A percentile compares a stretch with the other conserved stretches of the same genome.
phyloP scores from a whole-genome alignment of 2,888 invertebrate species.

The Stenoptilia bipunctidactyla region DNA sequence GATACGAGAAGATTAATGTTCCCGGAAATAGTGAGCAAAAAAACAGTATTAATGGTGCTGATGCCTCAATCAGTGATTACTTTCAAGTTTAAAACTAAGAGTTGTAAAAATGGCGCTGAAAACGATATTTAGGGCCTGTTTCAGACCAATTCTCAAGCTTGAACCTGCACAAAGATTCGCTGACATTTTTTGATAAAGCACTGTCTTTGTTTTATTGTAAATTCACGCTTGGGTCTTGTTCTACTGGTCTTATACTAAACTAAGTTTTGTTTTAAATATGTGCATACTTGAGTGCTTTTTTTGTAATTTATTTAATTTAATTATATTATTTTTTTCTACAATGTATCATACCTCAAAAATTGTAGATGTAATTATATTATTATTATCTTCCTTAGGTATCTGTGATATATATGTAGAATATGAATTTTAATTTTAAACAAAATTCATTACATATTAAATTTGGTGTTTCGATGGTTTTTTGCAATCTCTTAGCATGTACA shows the following conservation, averaged over 20 bases:
- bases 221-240: no score
- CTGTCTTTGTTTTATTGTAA: no score
- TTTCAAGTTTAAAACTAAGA: conserved; percentile 48
- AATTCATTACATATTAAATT: neutral
- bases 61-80: conserved; percentile 54
- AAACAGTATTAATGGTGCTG: conserved; percentile 54
- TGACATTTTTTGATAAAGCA: no score
- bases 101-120: conserved; percentile 5
- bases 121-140: conserved; percentile 20
- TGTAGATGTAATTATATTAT: conserved; percentile 38
- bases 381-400: conserved; percentile 58
- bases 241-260: conserved; percentile 12
- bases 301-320: conserved; percentile 37
- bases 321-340: conserved; percentile 29
- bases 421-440: neutral
- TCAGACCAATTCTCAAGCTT: no score
- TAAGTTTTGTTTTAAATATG: conserved; percentile 24
- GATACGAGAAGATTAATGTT: conserved; percentile 54
- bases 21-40: conserved; percentile 38
- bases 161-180: no score
- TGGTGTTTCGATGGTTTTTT: no score
- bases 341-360: conserved; percentile 42
- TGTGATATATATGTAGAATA: conserved; percentile 41
- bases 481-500: no score
- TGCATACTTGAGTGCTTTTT: conserved; percentile 46